Evolutionary conservation across 2,113 vertebrate species (phyloP).

Genomic region (Macheiramphus alcinus): DNA sequence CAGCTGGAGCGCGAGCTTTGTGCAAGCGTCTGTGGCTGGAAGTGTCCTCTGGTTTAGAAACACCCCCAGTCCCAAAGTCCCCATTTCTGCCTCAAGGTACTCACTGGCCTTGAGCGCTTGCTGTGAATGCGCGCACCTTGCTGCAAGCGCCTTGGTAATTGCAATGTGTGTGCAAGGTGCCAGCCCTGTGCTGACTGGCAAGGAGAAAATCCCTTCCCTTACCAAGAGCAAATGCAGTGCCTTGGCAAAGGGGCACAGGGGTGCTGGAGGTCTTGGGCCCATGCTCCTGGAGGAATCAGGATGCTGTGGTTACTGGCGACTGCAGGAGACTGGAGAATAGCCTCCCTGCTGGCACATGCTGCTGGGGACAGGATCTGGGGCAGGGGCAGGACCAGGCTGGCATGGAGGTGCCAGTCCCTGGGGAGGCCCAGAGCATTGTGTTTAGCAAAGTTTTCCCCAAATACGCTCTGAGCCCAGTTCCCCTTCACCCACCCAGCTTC

Average conservation of each 20-base stretch:
- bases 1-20: background rate
- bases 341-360: fast-evolving
- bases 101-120: fast-evolving
- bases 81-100: background rate
- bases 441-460: background rate
- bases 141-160: fast-evolving
- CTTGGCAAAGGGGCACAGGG: background rate
- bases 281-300: background rate
- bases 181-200: fast-evolving
- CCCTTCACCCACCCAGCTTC: background rate
- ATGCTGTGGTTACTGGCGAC: background rate
- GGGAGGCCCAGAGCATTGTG: background rate
- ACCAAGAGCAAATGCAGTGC: background rate
- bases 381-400: background rate
- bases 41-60: background rate
- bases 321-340: background rate
- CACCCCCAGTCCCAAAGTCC: background rate
- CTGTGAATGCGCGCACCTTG: background rate
- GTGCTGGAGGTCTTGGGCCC: background rate
- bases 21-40: background rate
- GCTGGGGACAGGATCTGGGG: background rate
- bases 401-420: background rate
- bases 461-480: fast-evolving
- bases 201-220: background rate
- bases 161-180: background rate